Evolutionary conservation across 2,113 vertebrate genomes (phyloP), one percentile per base, ranked within the genome.

Genomic region (Entelurus aequoreus): DNA sequence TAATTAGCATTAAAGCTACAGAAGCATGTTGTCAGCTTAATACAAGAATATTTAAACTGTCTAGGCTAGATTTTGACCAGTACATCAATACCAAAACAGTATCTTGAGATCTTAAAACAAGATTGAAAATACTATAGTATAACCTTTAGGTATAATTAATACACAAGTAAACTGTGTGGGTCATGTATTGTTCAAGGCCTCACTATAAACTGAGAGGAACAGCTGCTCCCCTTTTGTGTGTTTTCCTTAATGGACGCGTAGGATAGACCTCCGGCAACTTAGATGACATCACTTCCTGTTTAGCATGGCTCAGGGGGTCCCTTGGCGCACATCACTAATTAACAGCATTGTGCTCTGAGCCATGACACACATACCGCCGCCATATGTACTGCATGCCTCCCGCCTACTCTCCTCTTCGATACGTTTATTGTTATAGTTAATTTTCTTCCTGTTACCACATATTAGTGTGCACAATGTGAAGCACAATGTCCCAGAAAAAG

Each of bases 401-500:
- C 19, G 7, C 60, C 13, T 42, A 48, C 13, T 6, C 47, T 19
- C 9, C 37, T 48, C 16, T 40, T 19, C 6, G 3, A 28, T 53
- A 57, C 15, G 15, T 40, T 56, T 56, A 40, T 42, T 16, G 38
- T 2, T 19, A 1, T 36, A 4, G 21, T n/a, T 3, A 44, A 8
- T 44, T 66, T 9, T 47, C 4, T 47, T 13, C 1, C 36, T 19
- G 3, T 60, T 50, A 38, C 8, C 5, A 15, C 14, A 5, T 38
- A 55, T 8, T 55, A 9, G 7, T n/a, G 16, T 11, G 15, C 50
- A 53, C 58, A 37, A 67, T 74, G 63, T 58, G 54, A 56, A 53
- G 47, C 35, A 47, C 54, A 8, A 64, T 76, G 86, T 81, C 83
- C 81, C 75, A 82, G 81, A 87, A 86, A 81, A 70, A 70, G 79